These are phyloP conservation scores for Periophthalmus magnuspinnatus DNA, from an alignment of 2,797 vertebrate species.

Conservation along the genomic window DNA sequence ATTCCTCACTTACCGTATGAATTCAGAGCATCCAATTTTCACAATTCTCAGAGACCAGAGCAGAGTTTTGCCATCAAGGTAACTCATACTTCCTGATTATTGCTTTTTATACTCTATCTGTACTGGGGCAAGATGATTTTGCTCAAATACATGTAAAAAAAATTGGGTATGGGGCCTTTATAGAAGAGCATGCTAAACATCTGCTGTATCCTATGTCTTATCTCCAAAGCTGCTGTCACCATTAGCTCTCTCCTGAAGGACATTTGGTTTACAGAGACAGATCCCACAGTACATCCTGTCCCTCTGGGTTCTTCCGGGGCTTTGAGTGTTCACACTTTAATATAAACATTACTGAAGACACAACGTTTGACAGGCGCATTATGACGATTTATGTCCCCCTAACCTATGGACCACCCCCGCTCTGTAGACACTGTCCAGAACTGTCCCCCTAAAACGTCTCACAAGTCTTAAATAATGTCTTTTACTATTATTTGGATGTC, in stretches of 20 bases:
- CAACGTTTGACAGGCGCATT: neutral
- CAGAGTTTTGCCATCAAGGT: too few species aligned
- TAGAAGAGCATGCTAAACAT: neutral
- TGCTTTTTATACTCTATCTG: too few species aligned
- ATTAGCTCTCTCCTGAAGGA: slow-evolving; percentile 3
- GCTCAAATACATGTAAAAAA: too few species aligned
- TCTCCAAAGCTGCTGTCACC: neutral
- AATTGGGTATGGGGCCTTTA: neutral
- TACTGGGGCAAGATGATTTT: too few species aligned
- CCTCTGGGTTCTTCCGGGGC: neutral
- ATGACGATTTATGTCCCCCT: neutral
- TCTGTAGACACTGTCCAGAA: neutral
- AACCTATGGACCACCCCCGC: neutral
- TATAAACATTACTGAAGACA: slow-evolving; percentile 3
- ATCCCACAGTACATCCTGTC: slow-evolving; percentile 7
- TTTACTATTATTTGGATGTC: slow-evolving; percentile 2
- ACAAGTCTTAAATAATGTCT: neutral
- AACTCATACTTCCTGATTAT: too few species aligned
- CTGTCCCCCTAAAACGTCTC: neutral
- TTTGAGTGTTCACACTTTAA: slow-evolving; percentile 6
- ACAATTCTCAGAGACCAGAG: too few species aligned
- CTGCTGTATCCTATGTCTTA: neutral
- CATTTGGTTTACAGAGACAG: neutral
- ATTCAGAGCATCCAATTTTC: too few species aligned
- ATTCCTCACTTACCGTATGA: too few species aligned